A percentile compares a stretch with the other conserved stretches of the same genome.
Evolutionary conservation across 2,888 invertebrate species (phyloP).

Genomic region (Brachynemurus nebulosus): DNA sequence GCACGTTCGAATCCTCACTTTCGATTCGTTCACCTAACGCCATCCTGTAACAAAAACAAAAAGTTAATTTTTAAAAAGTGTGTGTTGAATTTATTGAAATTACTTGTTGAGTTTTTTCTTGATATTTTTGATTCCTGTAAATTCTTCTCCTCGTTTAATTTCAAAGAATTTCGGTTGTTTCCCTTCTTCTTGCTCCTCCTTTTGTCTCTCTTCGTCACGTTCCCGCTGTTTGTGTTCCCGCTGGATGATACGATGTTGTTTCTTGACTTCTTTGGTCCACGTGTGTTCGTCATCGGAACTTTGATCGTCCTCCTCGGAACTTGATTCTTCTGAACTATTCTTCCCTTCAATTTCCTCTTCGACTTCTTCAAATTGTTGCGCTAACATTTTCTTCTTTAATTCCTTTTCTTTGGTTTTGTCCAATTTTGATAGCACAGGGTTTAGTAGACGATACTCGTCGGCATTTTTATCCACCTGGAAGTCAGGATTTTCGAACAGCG

Average conservation of each 20-base stretch:
- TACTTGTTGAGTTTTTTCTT: conserved; percentile 38
- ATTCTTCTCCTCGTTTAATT: conserved; percentile 44
- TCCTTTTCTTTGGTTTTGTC: conserved; percentile 55
- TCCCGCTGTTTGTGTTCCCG: conserved; percentile 34
- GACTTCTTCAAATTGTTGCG: conserved; percentile 37
- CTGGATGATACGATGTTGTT: conserved; percentile 53
- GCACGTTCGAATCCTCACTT: conserved; percentile 39
- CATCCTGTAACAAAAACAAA: conserved; percentile 34
- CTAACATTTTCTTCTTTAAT: conserved; percentile 38
- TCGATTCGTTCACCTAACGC: conserved; percentile 60
- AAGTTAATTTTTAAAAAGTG: background rate
- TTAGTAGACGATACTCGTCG: conserved; percentile 75
- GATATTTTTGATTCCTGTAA: conserved; percentile 37
- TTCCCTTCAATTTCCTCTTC: conserved; percentile 33
- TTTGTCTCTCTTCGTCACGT: conserved; percentile 26
- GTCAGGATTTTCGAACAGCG: conserved; percentile 81
- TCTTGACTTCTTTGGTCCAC: conserved; percentile 69
- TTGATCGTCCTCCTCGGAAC: conserved; percentile 22
- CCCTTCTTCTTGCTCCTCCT: conserved; percentile 25
- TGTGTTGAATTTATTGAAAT: conserved; percentile 18
- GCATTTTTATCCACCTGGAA: conserved; percentile 80
- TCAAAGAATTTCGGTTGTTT: conserved; percentile 43
- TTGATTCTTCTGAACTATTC: conserved; percentile 29
- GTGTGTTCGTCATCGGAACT: conserved; percentile 72
- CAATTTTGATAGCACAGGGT: conserved; percentile 75